Percentiles rank a stretch among this genome's conserved stretches.
phyloP scores from a whole-genome alignment of 2,113 vertebrate species.

The Hystrix cristata region DNA sequence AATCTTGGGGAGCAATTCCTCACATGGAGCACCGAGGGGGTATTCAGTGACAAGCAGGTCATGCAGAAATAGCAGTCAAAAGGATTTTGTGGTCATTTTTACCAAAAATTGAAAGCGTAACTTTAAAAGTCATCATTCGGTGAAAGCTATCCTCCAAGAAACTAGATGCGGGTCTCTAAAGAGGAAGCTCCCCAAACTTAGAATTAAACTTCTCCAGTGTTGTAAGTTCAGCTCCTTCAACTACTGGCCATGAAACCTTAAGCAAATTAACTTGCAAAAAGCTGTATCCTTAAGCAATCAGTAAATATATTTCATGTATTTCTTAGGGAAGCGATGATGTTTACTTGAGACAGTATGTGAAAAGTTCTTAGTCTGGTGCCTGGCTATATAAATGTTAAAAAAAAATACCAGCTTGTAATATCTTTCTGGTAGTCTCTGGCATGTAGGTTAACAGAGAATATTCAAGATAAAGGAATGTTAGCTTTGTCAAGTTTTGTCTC shows the following conservation, averaged over 20 bases:
- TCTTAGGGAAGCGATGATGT: not conserved
- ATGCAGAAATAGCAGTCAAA: not conserved
- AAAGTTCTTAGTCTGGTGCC: not conserved
- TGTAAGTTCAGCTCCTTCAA: not conserved
- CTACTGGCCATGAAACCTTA: not conserved
- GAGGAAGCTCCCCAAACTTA: not conserved
- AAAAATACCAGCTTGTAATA: not conserved
- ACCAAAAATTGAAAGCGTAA: conserved; percentile 15
- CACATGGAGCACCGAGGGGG: not conserved
- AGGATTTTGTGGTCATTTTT: not conserved
- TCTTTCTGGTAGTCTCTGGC: not conserved
- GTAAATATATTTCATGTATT: not conserved
- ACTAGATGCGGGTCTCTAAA: not conserved
- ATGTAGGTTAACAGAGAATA: conserved; percentile 21
- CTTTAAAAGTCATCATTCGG: conserved; percentile 47
- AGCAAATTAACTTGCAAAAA: not conserved
- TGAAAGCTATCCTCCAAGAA: not conserved
- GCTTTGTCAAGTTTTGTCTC: conserved; percentile 30
- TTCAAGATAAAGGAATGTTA: not conserved
- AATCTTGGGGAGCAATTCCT: not conserved
- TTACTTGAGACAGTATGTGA: conserved; percentile 22
- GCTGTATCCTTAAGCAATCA: not conserved
- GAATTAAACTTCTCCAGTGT: not conserved
- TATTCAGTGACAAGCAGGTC: conserved; percentile 6
- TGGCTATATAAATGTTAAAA: not conserved